phyloP scores from a whole-genome alignment of 2,888 invertebrate genomes.

The Netelia inedita region DNA sequence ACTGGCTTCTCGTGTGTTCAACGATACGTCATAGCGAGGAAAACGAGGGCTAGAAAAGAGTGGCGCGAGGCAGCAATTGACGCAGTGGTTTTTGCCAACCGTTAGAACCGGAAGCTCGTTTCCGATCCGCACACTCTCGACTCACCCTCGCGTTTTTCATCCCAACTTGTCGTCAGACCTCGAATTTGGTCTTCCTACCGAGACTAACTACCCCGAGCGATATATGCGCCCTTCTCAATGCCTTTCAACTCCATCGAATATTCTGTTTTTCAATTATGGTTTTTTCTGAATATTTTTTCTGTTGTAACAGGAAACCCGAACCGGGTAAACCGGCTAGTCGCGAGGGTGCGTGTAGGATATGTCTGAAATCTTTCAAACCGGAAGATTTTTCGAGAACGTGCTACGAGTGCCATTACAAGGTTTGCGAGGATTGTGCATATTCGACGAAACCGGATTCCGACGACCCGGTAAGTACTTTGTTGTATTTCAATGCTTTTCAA shows the following conservation, averaged over 20 bases:
- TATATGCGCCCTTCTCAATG: too few species aligned
- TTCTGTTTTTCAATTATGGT: too few species aligned
- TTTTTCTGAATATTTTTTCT: constrained; percentile 15
- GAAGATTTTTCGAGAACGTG: constrained; percentile 95
- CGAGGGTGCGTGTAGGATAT: constrained; percentile 92
- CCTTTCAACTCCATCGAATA: too few species aligned
- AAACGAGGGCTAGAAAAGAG: neutral
- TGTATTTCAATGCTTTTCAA: neutral
- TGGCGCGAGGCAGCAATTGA: neutral
- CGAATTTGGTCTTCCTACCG: neutral
- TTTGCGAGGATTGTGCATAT: constrained; percentile 97
- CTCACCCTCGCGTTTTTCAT: constrained; percentile 7
- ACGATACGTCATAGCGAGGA: constrained; percentile 11
- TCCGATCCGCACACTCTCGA: constrained; percentile 9
- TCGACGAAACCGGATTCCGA: constrained; percentile 94
- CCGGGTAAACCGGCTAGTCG: constrained; percentile 91
- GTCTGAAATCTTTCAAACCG: constrained; percentile 95
- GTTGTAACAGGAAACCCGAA: constrained; percentile 86
- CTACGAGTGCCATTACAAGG: constrained; percentile 95
- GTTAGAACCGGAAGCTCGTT: constrained; percentile 24
- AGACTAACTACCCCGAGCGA: too few species aligned
- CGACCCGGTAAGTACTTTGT: constrained; percentile 88
- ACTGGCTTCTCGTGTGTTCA: constrained; percentile 20
- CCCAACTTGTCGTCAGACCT: neutral
- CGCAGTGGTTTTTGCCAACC: constrained; percentile 24